Percentiles rank a stretch among this genome's conserved stretches.
phyloP scores from a whole-genome alignment of 2,888 invertebrate genomes.

The Agrilus mali region DNA sequence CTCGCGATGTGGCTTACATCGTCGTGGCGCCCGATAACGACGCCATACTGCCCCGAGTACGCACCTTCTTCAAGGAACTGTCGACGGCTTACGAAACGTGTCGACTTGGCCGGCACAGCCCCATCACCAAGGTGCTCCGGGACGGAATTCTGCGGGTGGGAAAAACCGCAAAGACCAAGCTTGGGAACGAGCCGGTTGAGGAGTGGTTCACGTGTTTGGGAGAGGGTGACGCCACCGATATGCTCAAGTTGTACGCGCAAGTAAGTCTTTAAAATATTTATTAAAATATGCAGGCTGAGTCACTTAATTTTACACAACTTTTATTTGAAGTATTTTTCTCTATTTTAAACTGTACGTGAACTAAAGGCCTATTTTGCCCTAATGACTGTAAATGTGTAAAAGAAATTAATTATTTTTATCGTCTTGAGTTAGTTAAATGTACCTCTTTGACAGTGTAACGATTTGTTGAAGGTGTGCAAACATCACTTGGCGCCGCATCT shows the following conservation, averaged over 20 bases:
- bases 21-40: constrained; percentile 91
- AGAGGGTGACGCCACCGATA: constrained; percentile 66
- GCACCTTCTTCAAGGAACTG: constrained; percentile 83
- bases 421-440: background rate
- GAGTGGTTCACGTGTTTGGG: constrained; percentile 84
- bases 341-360: too few relatives aligned
- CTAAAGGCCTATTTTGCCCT: too few relatives aligned
- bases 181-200: constrained; percentile 54
- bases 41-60: constrained; percentile 62
- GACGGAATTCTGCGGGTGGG: constrained; percentile 84
- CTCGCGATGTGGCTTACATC: constrained; percentile 88
- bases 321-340: too few relatives aligned
- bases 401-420: background rate
- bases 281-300: too few relatives aligned
- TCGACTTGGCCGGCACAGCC: constrained; percentile 84
- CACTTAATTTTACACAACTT: too few relatives aligned
- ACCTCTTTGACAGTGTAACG: background rate
- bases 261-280: constrained; percentile 26
- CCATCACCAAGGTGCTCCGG: constrained; percentile 68
- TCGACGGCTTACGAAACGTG: constrained; percentile 91
- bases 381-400: too few relatives aligned
- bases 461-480: constrained; percentile 43
- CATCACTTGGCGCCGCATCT: constrained; percentile 66
- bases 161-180: constrained; percentile 46
- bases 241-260: constrained; percentile 78